Evolutionary conservation across 2,113 vertebrate genomes (phyloP).

Genomic region (Sinocyclocheilus anophthalmus): DNA sequence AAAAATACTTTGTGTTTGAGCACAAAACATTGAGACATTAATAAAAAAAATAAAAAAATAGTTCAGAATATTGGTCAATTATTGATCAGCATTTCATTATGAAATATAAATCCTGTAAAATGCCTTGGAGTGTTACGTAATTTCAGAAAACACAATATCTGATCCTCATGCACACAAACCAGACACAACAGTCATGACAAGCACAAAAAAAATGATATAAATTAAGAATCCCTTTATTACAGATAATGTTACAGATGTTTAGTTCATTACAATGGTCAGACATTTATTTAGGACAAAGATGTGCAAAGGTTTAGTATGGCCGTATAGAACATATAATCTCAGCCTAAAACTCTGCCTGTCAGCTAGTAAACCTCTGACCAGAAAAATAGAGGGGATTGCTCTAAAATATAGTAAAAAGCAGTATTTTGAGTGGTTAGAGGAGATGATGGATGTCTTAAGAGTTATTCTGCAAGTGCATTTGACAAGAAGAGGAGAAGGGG

Average conservation of each 20-base stretch:
- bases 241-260: slow-evolving; percentile 29
- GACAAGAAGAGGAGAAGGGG: slow-evolving; percentile 1
- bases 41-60: too few relatives aligned
- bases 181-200: not conserved
- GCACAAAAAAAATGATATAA: slow-evolving; percentile 25
- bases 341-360: slow-evolving; percentile 45
- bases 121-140: not conserved
- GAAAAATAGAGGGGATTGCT: not conserved
- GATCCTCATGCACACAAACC: not conserved
- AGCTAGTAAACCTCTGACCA: slow-evolving; percentile 28
- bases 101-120: not conserved
- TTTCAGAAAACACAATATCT: not conserved
- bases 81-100: too few relatives aligned
- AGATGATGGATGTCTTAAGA: not conserved
- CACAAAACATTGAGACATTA: too few relatives aligned
- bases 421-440: slow-evolving; percentile 48
- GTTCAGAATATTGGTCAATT: too few relatives aligned
- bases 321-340: not conserved
- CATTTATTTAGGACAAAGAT: slow-evolving; percentile 24
- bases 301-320: slow-evolving; percentile 37
- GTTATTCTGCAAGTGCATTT: slow-evolving; percentile 28
- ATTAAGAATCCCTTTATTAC: slow-evolving; percentile 52
- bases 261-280: slow-evolving; percentile 14
- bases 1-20: too few relatives aligned
- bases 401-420: slow-evolving; percentile 33